phyloP scores from a whole-genome alignment of 2,888 invertebrate genomes.

The Agrotis puta region DNA sequence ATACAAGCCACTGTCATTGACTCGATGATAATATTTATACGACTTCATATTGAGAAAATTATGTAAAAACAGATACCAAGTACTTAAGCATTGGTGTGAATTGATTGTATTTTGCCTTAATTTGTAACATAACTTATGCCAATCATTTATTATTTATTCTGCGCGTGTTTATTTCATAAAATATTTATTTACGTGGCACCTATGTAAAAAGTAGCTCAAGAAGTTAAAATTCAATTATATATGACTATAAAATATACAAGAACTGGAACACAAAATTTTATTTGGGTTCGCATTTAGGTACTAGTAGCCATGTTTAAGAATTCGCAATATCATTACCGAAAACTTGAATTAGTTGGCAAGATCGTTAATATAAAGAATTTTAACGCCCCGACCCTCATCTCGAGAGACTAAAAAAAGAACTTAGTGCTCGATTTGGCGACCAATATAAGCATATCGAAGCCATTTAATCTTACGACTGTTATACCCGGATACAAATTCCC shows the following conservation, averaged over 20 bases:
- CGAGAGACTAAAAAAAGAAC: conserved; percentile 30
- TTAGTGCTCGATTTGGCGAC: conserved; percentile 49
- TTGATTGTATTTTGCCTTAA: not conserved
- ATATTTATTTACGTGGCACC: not conserved
- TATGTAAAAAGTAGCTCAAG: conserved; percentile 14
- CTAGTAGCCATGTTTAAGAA: not conserved
- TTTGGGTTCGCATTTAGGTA: not conserved
- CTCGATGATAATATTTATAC: conserved; percentile 14
- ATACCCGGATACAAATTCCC: conserved; percentile 73
- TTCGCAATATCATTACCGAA: conserved; percentile 26
- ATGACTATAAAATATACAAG: too few relatives aligned
- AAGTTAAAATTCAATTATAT: not conserved
- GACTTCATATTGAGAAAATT: conserved; percentile 14
- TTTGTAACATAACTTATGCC: not conserved
- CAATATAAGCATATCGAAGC: conserved; percentile 44
- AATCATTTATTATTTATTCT: conserved; percentile 5
- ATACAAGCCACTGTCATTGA: conserved; percentile 20
- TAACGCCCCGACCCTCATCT: conserved; percentile 46
- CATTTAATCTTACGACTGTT: conserved; percentile 59
- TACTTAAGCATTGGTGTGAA: not conserved
- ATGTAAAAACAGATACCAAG: conserved; percentile 16
- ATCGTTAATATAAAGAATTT: conserved; percentile 47
- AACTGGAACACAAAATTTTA: conserved; percentile 8
- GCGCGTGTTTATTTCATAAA: conserved; percentile 5
- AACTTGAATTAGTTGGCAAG: conserved; percentile 35